phyloP scores from a whole-genome alignment of 2,888 invertebrate species.

The Maniola hyperantus region DNA sequence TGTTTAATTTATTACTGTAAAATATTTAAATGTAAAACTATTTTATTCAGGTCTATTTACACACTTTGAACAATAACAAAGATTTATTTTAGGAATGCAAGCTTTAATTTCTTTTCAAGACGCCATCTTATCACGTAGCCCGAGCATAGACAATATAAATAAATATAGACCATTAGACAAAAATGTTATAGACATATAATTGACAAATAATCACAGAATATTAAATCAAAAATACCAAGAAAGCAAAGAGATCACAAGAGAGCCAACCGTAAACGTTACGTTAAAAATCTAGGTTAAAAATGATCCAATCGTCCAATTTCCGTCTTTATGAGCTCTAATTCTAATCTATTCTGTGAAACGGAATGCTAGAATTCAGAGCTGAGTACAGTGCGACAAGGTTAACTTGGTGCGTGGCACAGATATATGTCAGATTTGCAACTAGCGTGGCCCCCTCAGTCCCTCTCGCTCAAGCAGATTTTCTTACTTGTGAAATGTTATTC shows the following conservation, averaged over 20 bases:
- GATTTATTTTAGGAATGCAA: constrained; percentile 58
- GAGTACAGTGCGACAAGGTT: too few species aligned
- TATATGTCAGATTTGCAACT: too few species aligned
- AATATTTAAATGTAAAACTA: constrained; percentile 32
- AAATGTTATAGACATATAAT: not conserved
- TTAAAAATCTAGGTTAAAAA: too few species aligned
- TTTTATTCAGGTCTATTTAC: constrained; percentile 34
- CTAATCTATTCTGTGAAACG: not conserved
- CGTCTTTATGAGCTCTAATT: not conserved
- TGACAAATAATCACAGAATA: not conserved
- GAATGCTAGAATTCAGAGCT: too few species aligned
- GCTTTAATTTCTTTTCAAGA: constrained; percentile 51
- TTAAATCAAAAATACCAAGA: too few species aligned
- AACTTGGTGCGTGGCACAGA: too few species aligned
- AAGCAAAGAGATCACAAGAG: not conserved
- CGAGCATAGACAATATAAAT: constrained; percentile 38
- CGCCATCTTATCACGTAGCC: constrained; percentile 72
- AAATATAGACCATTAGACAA: too few species aligned
- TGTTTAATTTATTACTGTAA: constrained; percentile 41
- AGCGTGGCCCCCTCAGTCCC: too few species aligned
- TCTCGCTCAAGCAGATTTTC: too few species aligned
- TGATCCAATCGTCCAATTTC: not conserved
- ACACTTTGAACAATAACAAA: constrained; percentile 47
- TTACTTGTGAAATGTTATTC: too few species aligned
- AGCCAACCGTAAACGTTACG: not conserved